Conservation (phyloP, 2,888 invertebrate species). For the Nymphalis c-album region DNA sequence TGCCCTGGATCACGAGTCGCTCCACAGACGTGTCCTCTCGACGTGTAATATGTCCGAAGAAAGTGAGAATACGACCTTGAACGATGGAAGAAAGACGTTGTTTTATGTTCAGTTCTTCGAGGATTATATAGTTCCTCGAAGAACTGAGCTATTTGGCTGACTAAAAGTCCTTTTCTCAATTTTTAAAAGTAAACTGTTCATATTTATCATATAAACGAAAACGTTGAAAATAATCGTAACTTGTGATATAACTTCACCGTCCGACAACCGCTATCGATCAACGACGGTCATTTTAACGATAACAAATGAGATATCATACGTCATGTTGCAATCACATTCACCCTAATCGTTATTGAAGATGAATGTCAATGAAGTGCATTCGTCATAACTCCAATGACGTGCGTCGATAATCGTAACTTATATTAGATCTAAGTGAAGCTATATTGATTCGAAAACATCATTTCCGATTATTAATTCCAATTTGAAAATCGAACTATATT, state of each 20-base stretch:
- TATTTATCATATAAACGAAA: too few species aligned
- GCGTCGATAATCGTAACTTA: slow-evolving; percentile 4
- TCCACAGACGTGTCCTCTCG: too few species aligned
- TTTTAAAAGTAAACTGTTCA: too few species aligned
- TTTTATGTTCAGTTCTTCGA: too few species aligned
- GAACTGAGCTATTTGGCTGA: too few species aligned
- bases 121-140: too few species aligned
- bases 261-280: slow-evolving; percentile 1
- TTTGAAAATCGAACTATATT: not conserved
- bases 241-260: not conserved
- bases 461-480: not conserved
- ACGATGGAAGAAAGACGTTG: too few species aligned
- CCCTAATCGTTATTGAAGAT: slow-evolving; percentile 6
- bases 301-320: slow-evolving; percentile 7
- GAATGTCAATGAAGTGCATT: slow-evolving; percentile 5
- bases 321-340: slow-evolving; percentile 8
- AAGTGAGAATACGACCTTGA: too few species aligned
- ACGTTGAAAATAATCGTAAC: not conserved
- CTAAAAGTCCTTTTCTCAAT: too few species aligned
- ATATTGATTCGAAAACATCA: not conserved
- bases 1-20: too few species aligned
- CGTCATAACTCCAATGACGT: slow-evolving; percentile 1
- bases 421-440: too few species aligned
- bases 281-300: slow-evolving; percentile 6
- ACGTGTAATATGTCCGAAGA: too few species aligned